Conservation (phyloP, 2,113 vertebrate species). For the Alosa alosa region DNA sequence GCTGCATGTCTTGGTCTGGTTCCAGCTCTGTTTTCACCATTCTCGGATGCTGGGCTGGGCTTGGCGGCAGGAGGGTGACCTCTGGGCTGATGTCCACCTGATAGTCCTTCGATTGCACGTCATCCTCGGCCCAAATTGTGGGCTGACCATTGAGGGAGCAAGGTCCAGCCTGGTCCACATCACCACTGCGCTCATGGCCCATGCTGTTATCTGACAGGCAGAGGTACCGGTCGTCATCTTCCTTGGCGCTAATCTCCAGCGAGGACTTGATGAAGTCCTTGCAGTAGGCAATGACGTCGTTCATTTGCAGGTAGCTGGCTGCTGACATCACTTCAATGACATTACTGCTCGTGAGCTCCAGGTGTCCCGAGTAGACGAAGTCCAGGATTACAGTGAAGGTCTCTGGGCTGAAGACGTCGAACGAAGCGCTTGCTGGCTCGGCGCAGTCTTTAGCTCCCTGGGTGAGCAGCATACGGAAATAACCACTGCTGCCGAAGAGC, state of each 20-base stretch:
- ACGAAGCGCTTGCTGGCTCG: constrained; percentile 82
- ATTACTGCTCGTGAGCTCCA: constrained; percentile 88
- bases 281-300: constrained; percentile 91
- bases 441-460: constrained; percentile 78
- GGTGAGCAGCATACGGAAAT: constrained; percentile 95
- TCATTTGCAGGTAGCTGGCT: constrained; percentile 97
- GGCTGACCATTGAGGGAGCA: constrained; percentile 63
- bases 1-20: constrained; percentile 47
- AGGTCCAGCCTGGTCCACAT: constrained; percentile 55
- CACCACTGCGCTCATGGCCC: constrained; percentile 58
- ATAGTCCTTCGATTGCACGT: constrained; percentile 59
- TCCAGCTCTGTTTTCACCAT: constrained; percentile 58
- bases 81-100: constrained; percentile 60
- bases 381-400: constrained; percentile 93
- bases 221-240: constrained; percentile 80
- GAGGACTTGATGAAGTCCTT: constrained; percentile 97
- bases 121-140: constrained; percentile 70
- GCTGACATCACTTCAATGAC: constrained; percentile 98
- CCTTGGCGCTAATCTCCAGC: constrained; percentile 79
- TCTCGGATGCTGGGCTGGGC: constrained; percentile 50
- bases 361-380: constrained; percentile 93
- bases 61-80: constrained; percentile 46
- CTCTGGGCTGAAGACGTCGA: constrained; percentile 90
- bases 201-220: constrained; percentile 75
- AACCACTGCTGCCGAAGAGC: constrained; percentile 91